Evolutionary conservation across 1,140 invertebrate species (phyloP).

Genomic region (Drosophila biarmipes): DNA sequence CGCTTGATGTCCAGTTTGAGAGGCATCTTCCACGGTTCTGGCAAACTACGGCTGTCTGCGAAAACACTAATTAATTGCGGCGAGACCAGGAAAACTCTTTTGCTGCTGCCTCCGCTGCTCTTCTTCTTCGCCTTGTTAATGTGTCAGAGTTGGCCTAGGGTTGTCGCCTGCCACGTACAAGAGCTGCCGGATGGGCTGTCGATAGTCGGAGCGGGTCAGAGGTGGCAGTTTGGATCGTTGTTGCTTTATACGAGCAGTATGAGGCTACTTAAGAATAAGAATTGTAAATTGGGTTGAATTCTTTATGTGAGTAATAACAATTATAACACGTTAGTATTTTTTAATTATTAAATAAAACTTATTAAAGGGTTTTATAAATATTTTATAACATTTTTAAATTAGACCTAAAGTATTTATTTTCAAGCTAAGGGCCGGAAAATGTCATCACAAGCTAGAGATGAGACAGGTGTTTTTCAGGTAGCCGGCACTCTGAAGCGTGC

Average conservation of each 20-base stretch:
- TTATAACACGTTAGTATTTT: too few species aligned
- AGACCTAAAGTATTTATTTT: neutral
- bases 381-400: too few species aligned
- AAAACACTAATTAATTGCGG: slow-evolving; percentile 48
- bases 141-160: slow-evolving; percentile 60
- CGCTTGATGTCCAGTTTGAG: slow-evolving; percentile 98
- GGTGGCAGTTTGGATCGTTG: neutral
- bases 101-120: slow-evolving; percentile 46
- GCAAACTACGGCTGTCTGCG: slow-evolving; percentile 14
- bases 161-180: slow-evolving; percentile 66
- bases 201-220: slow-evolving; percentile 6
- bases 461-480: neutral
- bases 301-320: too few species aligned
- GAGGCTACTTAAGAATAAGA: too few species aligned
- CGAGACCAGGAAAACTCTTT: slow-evolving; percentile 53
- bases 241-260: too few species aligned
- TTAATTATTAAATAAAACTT: too few species aligned
- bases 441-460: neutral
- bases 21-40: slow-evolving; percentile 87
- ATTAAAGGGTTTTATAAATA: too few species aligned
- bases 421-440: neutral
- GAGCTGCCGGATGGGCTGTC: neutral
- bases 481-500: slow-evolving; percentile 1
- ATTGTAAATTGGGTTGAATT: too few species aligned
- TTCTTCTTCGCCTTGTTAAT: slow-evolving; percentile 63